These are phyloP conservation scores for Xestia xanthographa DNA, from an alignment of 2,888 invertebrate species.

Conservation along the genomic window DNA sequence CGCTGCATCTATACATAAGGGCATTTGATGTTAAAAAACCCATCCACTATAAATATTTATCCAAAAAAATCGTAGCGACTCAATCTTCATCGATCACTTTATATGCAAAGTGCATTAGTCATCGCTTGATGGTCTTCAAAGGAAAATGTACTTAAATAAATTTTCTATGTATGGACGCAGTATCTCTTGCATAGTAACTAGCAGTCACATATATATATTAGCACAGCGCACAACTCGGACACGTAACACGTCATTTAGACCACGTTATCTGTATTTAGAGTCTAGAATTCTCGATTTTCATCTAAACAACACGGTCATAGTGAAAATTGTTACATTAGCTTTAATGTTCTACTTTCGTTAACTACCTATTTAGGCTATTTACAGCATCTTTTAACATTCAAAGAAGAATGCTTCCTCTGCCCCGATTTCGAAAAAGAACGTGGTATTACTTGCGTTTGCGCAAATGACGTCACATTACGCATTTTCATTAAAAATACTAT, in stretches of 20 bases:
- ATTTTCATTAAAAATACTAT: slow-evolving; percentile 26
- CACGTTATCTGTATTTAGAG: slow-evolving; percentile 49
- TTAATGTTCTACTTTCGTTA: slow-evolving; percentile 21
- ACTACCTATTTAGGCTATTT: slow-evolving; percentile 2
- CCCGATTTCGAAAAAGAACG: background rate
- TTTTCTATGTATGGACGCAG: slow-evolving; percentile 50
- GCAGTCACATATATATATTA: slow-evolving; percentile 39
- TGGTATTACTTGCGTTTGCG: slow-evolving; percentile 6
- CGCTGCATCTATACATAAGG: slow-evolving; percentile 50
- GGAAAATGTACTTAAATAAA: slow-evolving; percentile 35
- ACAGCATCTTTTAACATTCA: background rate
- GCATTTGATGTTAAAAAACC: slow-evolving; percentile 6
- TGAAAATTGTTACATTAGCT: slow-evolving; percentile 18
- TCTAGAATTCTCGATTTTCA: slow-evolving; percentile 46
- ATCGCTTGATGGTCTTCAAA: slow-evolving; percentile 18
- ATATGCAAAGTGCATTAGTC: slow-evolving; percentile 22
- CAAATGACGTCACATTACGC: slow-evolving; percentile 28
- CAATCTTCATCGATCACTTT: slow-evolving; percentile 39
- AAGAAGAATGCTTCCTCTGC: background rate
- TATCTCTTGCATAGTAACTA: slow-evolving; percentile 57
- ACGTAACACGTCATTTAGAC: slow-evolving; percentile 45
- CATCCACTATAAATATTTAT: slow-evolving; percentile 22
- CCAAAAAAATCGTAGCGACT: background rate
- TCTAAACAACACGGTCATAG: slow-evolving; percentile 21
- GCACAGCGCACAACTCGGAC: slow-evolving; percentile 42